Base-by-base conservation (phyloP, 2,113 vertebrate species). In the Lepus europaeus region DNA sequence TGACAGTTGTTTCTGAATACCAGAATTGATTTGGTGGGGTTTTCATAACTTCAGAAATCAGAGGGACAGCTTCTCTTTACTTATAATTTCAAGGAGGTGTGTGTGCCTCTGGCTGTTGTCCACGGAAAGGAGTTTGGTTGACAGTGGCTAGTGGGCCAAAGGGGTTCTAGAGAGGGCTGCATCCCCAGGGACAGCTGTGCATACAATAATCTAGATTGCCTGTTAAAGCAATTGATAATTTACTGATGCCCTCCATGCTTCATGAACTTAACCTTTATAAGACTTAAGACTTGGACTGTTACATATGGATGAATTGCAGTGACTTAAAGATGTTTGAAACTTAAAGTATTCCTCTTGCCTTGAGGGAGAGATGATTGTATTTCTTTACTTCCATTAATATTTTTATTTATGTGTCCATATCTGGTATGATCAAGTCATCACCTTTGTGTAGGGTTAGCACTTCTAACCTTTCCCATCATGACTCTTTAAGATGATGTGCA, bases 221-320 rank as follows among this genome's bases (percentile, higher is more conserved):
- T 70, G 29, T 79, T 66, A 89, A 61, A 92, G 87, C 85, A 90
- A 86, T 53, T 86, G 95, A 95, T 95, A 90, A 88, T 74, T 95
- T 94, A 94, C 81, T 93, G 81, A 53, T 68, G 69, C 74, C 87
- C 77, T 96, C 96, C 93, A 95, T 79, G 95, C 78, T 91, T 85
- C 90, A 90, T 77, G 92, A 96, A 94, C 23, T 72, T 94, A 94
- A 95, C 90, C 95, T 94, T 97, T 93, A 70, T 90, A 87, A 59
- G 68, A 87, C 85, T 95, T 93, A 93, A 96, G 92, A 49, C 80
- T 81, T 20, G 61, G 27, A n/a, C 80, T 95, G 45, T 84, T 95
- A 66, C 91, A 93, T 90, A 79, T 96, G 91, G 95, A 90, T 95
- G 84, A 90, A 97, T 85, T 64, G 53, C 81, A 49, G 68, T 39